Base-by-base conservation (phyloP, 2,888 invertebrate genomes). In the Oegoconia quadripuncta region DNA sequence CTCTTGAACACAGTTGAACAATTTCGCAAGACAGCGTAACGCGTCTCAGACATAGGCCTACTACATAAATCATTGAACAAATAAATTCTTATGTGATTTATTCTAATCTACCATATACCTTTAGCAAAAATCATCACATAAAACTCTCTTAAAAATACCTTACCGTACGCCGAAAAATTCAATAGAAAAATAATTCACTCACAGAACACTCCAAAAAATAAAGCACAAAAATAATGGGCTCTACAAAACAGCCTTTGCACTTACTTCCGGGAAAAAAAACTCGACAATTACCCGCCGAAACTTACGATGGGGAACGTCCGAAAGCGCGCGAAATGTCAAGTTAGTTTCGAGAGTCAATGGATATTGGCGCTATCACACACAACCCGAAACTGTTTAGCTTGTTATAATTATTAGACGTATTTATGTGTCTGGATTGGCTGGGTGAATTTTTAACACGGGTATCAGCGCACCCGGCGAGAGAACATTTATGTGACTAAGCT, bases 401-500 rank as follows among this genome's bases (percentile, higher is more conserved):
- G 52, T 58, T 53, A 50, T 52, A 50, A 52, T 58, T 54, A 57
- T 55, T 64, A 56, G 45, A 44, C 46, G 51, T 50, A 51, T 55
- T 65, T 54, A 57, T 52, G 59, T 59, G 53, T 50, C 56, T 69
- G 54, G 58, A 61, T 58, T 52, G 50, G 59, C 59, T 64, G 61
- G 54, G 57, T 64, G 65, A 71, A 64, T 70, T 76, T 75, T 70
- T 74, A 72, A 66, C 66, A 63, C 71, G 56, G 58, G 70, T 8
- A 7, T 27, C 27, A 63, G 69, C 61, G 71, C 62, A 63, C 79
- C 64, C 74, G 73, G 64, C 75, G 73, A 72, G 59, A 63, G 74
- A 68, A 63, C 64, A 65, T 72, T n/a, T n/a, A 67, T 75, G 81
- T 81, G 80, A 83, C 83, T 82, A 81, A 78, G 65, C 59, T 50